phyloP scores from a whole-genome alignment of 2,113 vertebrate species.

The Sorex fumeus region DNA sequence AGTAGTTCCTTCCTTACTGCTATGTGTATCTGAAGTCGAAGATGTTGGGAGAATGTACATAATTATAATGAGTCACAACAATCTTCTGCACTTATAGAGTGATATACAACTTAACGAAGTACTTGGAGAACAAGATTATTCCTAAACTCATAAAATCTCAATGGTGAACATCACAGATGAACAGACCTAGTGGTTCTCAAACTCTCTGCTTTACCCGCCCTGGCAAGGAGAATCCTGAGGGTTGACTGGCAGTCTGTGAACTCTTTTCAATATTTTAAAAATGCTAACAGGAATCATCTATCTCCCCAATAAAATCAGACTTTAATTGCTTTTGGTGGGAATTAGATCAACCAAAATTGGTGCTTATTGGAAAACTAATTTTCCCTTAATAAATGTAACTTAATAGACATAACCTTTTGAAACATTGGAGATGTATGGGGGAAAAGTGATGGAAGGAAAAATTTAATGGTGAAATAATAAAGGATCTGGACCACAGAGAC shows the following conservation, averaged over 20 bases:
- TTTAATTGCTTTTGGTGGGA: conserved; percentile 79
- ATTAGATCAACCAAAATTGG: conserved; percentile 74
- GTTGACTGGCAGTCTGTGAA: conserved; percentile 53
- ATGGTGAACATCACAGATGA: not conserved
- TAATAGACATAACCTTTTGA: conserved; percentile 38
- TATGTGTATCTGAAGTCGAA: not conserved
- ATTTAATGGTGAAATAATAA: not conserved
- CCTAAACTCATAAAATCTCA: conserved; percentile 35
- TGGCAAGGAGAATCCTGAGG: conserved; percentile 6
- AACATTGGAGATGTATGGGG: not conserved
- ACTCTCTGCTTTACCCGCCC: not conserved
- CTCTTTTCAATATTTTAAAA: conserved; percentile 75
- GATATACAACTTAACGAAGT: conserved; percentile 36
- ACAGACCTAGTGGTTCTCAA: not conserved
- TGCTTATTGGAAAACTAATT: conserved; percentile 80
- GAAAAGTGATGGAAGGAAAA: not conserved
- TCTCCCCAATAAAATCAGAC: conserved; percentile 75
- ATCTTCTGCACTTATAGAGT: not conserved
- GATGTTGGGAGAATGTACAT: conserved; percentile 25
- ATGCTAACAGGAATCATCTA: conserved; percentile 72
- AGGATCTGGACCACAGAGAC: not conserved
- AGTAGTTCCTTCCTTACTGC: not conserved
- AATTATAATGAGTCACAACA: conserved; percentile 25
- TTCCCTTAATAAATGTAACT: conserved; percentile 61
- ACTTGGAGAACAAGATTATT: conserved; percentile 9